Evolutionary conservation across 2,888 invertebrate species (phyloP), one percentile per base, ranked within the genome.

Genomic region (Ormyrus rosae): DNA sequence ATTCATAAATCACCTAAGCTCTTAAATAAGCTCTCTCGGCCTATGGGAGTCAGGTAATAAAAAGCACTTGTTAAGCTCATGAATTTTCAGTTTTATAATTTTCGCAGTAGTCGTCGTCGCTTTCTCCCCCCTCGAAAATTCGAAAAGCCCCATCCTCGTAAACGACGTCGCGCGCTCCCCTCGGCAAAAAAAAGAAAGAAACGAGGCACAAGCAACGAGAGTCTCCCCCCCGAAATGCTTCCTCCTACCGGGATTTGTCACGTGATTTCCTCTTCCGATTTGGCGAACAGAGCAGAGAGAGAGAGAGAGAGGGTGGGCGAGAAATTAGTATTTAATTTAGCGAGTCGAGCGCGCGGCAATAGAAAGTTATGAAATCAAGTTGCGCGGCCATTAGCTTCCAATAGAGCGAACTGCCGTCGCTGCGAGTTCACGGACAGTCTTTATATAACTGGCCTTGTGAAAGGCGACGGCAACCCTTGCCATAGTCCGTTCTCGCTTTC

Each of bases 291-390:
- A 19, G 19, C 2, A 19, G 19, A 19, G 19, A 19, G 19, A 19
- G 19, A 19, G 19, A 19, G 19, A 19, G 19, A 19, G 19, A 19
- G 13, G 9, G 9, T 8, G 46, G 13, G 55, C 64, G 13, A 19
- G 45, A 53, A 78, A 78, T 78, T 70, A 71, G 71, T 71, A 78
- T 78, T 78, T 78, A 78, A 78, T 78, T 78, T 58, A 71, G 7
- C 71, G 65, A 50, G 65, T 10, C n/a, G 58, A 67, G 50, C 19
- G 61, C 48, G 10, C 1, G 19, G 63, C 67, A 68, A 72, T 74
- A 65, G 70, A 68, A 74, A 81, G 74, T 81, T 81, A 82, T 82
- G 76, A 82, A 82, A 82, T 80, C 63, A 81, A 78, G 58, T 78
- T 69, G 19, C 50, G 51, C 58, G 71, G 51, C 64, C 64, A 78